These are phyloP conservation scores for Chiridota heheva DNA, from an alignment of 35 echinoderm and acorn worm species.

Conservation along the genomic window DNA sequence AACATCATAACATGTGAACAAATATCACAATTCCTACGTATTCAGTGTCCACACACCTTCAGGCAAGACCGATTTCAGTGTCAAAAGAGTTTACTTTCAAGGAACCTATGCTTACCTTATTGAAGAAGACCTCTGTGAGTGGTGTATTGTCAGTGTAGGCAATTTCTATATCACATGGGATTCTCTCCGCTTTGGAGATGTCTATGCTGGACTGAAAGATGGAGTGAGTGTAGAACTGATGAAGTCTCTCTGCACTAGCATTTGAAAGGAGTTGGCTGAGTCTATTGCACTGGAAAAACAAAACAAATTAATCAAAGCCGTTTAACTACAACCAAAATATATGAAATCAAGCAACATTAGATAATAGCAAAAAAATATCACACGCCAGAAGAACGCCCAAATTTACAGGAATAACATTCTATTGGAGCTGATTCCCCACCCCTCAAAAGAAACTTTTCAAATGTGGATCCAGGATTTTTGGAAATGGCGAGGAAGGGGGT, in stretches of 20 bases:
- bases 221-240: constrained; percentile 75
- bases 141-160: constrained; percentile 76
- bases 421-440: no score
- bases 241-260: constrained; percentile 63
- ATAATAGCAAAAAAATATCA: neutral
- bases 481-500: no score
- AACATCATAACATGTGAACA: no score
- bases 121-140: constrained; percentile 48
- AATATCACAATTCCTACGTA: no score
- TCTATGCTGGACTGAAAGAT: constrained; percentile 63
- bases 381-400: no score
- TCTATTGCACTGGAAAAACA: constrained; percentile 80
- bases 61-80: no score
- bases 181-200: constrained; percentile 48
- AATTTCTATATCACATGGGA: constrained; percentile 57
- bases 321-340: neutral
- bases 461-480: no score
- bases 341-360: neutral
- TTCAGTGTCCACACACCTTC: no score
- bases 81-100: no score
- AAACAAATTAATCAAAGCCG: neutral
- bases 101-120: constrained; percentile 65
- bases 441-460: no score
- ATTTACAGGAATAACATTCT: no score
- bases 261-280: constrained; percentile 77